A percentile compares a stretch with the other conserved stretches of the same genome.
phyloP scores from a whole-genome alignment of 2,888 invertebrate species.

The Dryadula phaetusa region DNA sequence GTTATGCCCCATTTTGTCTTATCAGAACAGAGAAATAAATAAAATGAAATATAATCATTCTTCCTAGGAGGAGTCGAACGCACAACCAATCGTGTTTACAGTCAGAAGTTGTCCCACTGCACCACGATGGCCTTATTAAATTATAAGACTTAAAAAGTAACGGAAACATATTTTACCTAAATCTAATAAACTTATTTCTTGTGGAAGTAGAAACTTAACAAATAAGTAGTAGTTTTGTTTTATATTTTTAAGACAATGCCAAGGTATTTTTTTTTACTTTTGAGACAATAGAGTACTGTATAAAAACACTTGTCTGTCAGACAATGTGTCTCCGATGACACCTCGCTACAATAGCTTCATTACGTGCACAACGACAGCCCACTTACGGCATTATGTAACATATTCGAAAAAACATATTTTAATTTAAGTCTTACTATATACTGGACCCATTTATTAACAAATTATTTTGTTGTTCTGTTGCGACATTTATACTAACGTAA shows the following conservation, averaged over 20 bases:
- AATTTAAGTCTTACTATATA: slow-evolving; percentile 54
- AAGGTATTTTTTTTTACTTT: slow-evolving; percentile 34
- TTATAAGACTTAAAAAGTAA: no score
- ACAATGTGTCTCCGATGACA: slow-evolving; percentile 73
- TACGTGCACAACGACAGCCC: slow-evolving; percentile 73
- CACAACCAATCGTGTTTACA: no score
- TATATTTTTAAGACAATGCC: slow-evolving; percentile 22
- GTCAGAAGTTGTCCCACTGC: no score
- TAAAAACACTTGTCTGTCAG: slow-evolving; percentile 64
- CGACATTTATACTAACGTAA: slow-evolving; percentile 49
- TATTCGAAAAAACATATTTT: slow-evolving; percentile 59
- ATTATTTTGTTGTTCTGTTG: slow-evolving; percentile 45
- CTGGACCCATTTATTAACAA: slow-evolving; percentile 46
- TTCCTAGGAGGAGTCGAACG: no score
- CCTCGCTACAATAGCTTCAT: slow-evolving; percentile 73
- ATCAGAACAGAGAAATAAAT: no score
- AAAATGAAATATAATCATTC: no score
- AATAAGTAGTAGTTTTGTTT: no score
- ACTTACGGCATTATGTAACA: slow-evolving; percentile 56
- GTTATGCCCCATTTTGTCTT: no score
- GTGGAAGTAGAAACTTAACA: no score
- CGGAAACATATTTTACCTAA: no score
- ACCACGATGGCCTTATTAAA: no score
- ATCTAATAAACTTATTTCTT: no score
- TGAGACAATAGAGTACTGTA: slow-evolving; percentile 61